These are phyloP conservation scores for Microtus oregoni DNA, from an alignment of 2,113 vertebrate genomes.

Conservation along the genomic window DNA sequence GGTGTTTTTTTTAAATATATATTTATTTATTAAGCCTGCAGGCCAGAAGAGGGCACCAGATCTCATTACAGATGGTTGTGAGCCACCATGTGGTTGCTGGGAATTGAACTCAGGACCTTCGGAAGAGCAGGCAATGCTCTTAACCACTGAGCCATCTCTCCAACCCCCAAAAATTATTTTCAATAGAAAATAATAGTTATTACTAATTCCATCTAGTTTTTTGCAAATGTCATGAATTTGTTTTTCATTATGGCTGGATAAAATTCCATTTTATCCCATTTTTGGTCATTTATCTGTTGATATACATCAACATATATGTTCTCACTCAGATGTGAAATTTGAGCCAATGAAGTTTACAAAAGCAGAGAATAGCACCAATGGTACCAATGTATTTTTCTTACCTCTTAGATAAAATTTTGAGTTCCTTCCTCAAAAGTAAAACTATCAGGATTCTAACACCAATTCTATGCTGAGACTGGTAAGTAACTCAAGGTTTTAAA, in stretches of 20 bases:
- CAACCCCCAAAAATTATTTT: not conserved
- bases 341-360: not conserved
- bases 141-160: too few relatives aligned
- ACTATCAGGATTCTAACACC: not conserved
- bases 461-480: not conserved
- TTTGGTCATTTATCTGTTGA: not conserved
- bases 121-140: too few relatives aligned
- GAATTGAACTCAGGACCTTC: too few relatives aligned
- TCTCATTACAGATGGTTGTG: too few relatives aligned
- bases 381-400: not conserved
- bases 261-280: not conserved
- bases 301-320: not conserved
- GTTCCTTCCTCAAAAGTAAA: not conserved
- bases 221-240: not conserved
- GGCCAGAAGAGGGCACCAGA: too few relatives aligned
- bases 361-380: not conserved
- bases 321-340: not conserved
- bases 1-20: too few relatives aligned
- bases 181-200: not conserved
- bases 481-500: not conserved
- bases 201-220: not conserved
- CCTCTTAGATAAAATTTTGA: not conserved
- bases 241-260: not conserved
- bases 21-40: too few relatives aligned
- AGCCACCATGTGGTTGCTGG: too few relatives aligned